Evolutionary conservation across 1,140 invertebrate genomes (phyloP).

Genomic region (Alviniconcha marisindica): DNA sequence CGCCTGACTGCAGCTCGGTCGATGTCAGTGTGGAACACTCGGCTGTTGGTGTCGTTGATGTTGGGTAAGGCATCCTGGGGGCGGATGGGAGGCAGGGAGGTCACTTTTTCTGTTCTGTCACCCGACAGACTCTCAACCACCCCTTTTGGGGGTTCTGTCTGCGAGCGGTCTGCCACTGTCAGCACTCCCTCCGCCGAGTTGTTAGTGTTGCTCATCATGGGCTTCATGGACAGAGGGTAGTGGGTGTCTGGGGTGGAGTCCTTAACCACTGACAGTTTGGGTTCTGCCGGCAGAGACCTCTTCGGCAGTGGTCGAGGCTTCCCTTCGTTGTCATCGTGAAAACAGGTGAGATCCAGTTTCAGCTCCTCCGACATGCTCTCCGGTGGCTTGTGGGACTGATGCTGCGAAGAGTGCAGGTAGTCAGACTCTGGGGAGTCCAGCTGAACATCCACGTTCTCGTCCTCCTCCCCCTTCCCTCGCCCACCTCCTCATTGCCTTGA

Average conservation of each 20-base stretch:
- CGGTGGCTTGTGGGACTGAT: neutral
- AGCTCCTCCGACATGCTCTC: conserved; percentile 19
- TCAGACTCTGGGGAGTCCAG: conserved; percentile 24
- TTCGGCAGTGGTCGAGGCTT: neutral
- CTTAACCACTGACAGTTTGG: neutral
- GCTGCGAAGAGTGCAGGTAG: neutral
- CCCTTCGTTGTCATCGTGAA: neutral
- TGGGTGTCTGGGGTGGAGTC: neutral
- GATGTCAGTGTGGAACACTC: neutral
- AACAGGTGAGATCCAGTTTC: conserved; percentile 11
- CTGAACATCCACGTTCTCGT: neutral
- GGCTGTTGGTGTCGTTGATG: neutral
- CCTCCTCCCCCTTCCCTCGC: neutral
- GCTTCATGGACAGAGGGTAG: neutral
- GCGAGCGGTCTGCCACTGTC: neutral
- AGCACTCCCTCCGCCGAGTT: neutral
- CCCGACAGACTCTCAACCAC: neutral
- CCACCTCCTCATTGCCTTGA: neutral
- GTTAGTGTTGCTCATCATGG: neutral
- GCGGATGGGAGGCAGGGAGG: conserved; percentile 22
- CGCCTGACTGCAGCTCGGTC: neutral
- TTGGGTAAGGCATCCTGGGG: neutral
- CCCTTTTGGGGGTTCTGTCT: conserved; percentile 16
- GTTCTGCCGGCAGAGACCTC: neutral
- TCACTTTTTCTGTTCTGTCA: neutral